A percentile compares a stretch with the other conserved stretches of the same genome.
Evolutionary conservation across 2,113 vertebrate species (phyloP).

Genomic region (Polypterus senegalus): DNA sequence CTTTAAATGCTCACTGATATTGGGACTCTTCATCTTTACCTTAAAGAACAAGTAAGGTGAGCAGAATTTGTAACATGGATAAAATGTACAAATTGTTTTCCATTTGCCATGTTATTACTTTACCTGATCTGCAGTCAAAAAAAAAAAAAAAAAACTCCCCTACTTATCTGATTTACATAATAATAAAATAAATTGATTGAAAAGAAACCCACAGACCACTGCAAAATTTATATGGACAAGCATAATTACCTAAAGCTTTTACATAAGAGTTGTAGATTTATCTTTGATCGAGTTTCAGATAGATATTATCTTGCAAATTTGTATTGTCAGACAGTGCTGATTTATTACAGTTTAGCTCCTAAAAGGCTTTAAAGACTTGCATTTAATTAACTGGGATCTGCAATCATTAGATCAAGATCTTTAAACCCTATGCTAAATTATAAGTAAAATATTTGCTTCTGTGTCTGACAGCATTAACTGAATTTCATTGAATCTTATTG

Average conservation of each 20-base stretch:
- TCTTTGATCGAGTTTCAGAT: background rate
- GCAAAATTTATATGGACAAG: background rate
- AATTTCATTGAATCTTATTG: no score
- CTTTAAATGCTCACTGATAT: no score
- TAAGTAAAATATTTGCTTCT: background rate
- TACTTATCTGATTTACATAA: background rate
- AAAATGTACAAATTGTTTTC: no score
- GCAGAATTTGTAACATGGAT: no score
- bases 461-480: background rate
- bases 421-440: background rate
- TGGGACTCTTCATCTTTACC: no score
- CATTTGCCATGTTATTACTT: background rate
- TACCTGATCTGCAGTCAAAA: background rate
- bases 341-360: background rate
- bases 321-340: background rate
- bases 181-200: background rate
- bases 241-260: background rate
- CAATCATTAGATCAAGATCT: background rate
- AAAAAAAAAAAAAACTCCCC: background rate
- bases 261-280: background rate
- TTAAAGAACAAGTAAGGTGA: no score
- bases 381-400: background rate
- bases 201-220: background rate
- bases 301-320: background rate
- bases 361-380: background rate